These are phyloP conservation scores for Subanguina moxae DNA, from an alignment of 1,140 invertebrate genomes.

Conservation along the genomic window DNA sequence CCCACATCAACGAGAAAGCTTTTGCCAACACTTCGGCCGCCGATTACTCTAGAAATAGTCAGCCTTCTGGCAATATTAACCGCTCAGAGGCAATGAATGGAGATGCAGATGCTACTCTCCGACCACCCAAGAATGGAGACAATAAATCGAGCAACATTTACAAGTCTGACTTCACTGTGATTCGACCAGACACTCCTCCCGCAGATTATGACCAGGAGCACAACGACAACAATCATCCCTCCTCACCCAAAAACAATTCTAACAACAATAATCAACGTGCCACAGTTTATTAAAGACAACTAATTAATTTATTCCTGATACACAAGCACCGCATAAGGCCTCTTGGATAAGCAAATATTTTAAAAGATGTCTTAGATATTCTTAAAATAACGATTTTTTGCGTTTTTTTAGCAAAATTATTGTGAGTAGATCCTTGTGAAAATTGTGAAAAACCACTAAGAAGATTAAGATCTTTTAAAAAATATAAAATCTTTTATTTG, in stretches of 20 bases:
- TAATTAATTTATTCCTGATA: not conserved
- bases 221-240: not conserved
- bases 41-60: conserved; percentile 22
- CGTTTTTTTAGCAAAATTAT: too few species aligned
- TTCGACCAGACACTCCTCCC: conserved; percentile 51
- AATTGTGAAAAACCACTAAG: too few species aligned
- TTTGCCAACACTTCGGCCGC: conserved; percentile 36
- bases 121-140: conserved; percentile 12
- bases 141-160: too few species aligned
- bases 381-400: too few species aligned
- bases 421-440: too few species aligned
- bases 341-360: not conserved
- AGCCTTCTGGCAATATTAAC: not conserved
- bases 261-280: conserved; percentile 5
- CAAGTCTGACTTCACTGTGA: not conserved
- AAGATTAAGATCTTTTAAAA: too few species aligned
- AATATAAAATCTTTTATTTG: too few species aligned
- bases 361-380: not conserved
- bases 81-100: conserved; percentile 5
- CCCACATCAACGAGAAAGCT: conserved; percentile 49
- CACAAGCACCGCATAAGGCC: not conserved
- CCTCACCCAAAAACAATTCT: not conserved
- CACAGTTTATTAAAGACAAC: not conserved
- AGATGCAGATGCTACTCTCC: conserved; percentile 4
- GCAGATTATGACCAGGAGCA: conserved; percentile 48